Evolutionary conservation across 2,888 invertebrate genomes (phyloP).

Genomic region (Pollenia griseotomentosa): DNA sequence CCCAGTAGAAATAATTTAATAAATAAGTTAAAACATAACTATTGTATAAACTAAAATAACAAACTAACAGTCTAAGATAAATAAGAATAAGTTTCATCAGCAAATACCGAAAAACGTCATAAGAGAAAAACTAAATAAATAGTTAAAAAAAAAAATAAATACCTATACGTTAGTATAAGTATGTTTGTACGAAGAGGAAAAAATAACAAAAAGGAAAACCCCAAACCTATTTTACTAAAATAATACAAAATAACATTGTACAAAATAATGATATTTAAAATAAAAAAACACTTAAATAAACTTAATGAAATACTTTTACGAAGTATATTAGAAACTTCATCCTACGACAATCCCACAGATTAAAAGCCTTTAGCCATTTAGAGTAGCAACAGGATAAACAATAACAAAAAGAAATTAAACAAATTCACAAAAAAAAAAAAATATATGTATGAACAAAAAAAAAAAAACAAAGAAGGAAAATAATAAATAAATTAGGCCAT

Average conservation of each 20-base stretch:
- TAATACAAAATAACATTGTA: constrained; percentile 34
- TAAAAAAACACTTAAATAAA: constrained; percentile 5
- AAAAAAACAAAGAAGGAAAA: constrained; percentile 38
- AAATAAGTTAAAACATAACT: constrained; percentile 69
- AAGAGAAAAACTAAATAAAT: constrained; percentile 16
- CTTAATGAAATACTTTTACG: constrained; percentile 2
- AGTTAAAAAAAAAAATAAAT: constrained; percentile 19
- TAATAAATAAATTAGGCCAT: constrained; percentile 44
- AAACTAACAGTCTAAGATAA: constrained; percentile 42
- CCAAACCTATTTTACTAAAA: constrained; percentile 25
- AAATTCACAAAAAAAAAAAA: constrained; percentile 3
- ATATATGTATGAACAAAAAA: constrained; percentile 14
- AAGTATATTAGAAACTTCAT: constrained; percentile 58
- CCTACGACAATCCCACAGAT: constrained; percentile 83
- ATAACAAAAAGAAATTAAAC: constrained; percentile 27
- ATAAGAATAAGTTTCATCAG: constrained; percentile 48
- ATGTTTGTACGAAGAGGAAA: neutral
- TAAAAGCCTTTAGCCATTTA: constrained; percentile 79
- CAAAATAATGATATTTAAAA: constrained; percentile 28
- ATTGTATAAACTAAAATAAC: constrained; percentile 39
- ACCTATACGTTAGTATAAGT: neutral
- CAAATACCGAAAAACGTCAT: constrained; percentile 8
- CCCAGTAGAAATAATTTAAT: constrained; percentile 72
- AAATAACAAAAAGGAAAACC: constrained; percentile 55
- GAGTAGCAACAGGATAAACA: constrained; percentile 55